Conservation (phyloP, 2,888 invertebrate genomes). For the Leptarthrus brevirostris region DNA sequence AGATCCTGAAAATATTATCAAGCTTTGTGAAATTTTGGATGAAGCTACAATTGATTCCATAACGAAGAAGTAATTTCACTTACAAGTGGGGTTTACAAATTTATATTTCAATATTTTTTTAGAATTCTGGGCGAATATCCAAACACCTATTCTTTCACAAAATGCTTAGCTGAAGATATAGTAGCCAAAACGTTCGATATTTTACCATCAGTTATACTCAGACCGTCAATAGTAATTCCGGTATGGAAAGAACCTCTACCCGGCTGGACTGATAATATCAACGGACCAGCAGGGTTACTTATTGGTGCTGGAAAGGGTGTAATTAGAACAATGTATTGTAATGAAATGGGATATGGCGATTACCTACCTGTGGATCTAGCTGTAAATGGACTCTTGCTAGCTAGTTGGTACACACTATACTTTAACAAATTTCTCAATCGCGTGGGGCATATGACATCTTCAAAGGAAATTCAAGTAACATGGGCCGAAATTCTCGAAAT, state of each 20-base stretch:
- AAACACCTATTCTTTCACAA: constrained; percentile 94
- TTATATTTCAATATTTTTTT: constrained; percentile 44
- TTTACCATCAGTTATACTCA: constrained; percentile 82
- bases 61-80: constrained; percentile 69
- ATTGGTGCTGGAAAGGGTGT: constrained; percentile 89
- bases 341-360: constrained; percentile 81
- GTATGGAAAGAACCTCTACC: constrained; percentile 86
- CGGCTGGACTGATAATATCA: constrained; percentile 94
- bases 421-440: constrained; percentile 68
- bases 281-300: constrained; percentile 88
- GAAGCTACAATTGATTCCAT: constrained; percentile 76
- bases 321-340: constrained; percentile 88
- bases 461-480: constrained; percentile 82
- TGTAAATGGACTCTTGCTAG: constrained; percentile 79
- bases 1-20: constrained; percentile 79
- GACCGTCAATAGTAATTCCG: constrained; percentile 92
- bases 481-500: constrained; percentile 91
- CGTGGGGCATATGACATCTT: constrained; percentile 82
- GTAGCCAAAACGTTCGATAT: constrained; percentile 81
- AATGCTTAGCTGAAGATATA: constrained; percentile 87
- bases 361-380: constrained; percentile 84
- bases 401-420: constrained; percentile 74
- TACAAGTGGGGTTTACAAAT: background rate
- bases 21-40: constrained; percentile 82
- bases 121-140: constrained; percentile 82